A percentile compares a stretch with the other conserved stretches of the same genome.
phyloP scores from a whole-genome alignment of 2,888 invertebrate genomes.

The Priapulus caudatus region DNA sequence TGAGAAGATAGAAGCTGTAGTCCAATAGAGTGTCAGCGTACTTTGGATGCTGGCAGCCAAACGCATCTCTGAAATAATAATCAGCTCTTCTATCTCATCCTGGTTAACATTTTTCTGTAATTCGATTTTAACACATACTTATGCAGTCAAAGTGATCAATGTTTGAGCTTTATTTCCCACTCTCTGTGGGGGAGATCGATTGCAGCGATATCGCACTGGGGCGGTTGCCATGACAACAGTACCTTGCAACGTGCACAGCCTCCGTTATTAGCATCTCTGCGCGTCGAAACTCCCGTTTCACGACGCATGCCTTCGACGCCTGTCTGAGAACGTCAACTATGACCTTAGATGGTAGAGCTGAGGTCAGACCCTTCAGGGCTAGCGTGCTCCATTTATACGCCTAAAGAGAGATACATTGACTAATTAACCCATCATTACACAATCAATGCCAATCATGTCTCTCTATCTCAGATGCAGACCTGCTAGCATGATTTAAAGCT shows the following conservation, averaged over 20 bases:
- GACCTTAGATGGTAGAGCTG: constrained; percentile 31
- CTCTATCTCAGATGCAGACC: too few relatives aligned
- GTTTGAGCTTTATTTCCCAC: too few relatives aligned
- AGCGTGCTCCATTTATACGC: constrained; percentile 62
- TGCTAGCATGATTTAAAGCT: too few relatives aligned
- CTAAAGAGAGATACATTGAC: constrained; percentile 32
- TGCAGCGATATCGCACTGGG: too few relatives aligned
- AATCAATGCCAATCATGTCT: too few relatives aligned
- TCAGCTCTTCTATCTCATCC: too few relatives aligned
- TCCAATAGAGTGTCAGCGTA: constrained; percentile 73
- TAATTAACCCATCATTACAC: background rate
- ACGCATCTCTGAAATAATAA: constrained; percentile 38
- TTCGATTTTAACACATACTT: too few relatives aligned
- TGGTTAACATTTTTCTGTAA: too few relatives aligned
- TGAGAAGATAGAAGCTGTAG: constrained; percentile 78
- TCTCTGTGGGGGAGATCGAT: too few relatives aligned
- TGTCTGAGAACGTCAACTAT: constrained; percentile 66
- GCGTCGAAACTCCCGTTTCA: constrained; percentile 67
- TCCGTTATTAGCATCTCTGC: constrained; percentile 71
- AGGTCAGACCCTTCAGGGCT: constrained; percentile 53
- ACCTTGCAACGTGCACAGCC: constrained; percentile 57
- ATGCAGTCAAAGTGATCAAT: too few relatives aligned
- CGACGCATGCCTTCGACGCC: constrained; percentile 73
- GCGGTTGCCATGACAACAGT: constrained; percentile 14
- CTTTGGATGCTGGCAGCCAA: constrained; percentile 55